These are phyloP conservation scores for Hippocampus guttulatus DNA, from an alignment of 2,113 vertebrate species.

Conservation along the genomic window DNA sequence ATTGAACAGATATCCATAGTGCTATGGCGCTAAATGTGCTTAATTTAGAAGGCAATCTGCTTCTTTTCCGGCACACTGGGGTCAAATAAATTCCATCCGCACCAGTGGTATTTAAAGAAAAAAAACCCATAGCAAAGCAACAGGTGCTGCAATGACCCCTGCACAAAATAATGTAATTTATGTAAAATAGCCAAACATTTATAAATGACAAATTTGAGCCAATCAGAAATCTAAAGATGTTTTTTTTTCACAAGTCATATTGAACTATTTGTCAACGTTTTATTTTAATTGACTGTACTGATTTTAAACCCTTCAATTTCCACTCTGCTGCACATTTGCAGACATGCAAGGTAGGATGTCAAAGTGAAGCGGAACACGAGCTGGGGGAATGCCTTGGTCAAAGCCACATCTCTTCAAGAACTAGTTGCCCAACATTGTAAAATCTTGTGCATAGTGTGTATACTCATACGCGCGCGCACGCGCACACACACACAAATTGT, in stretches of 20 bases:
- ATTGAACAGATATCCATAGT: not conserved
- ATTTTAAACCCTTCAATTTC: too few relatives aligned
- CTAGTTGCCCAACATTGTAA: too few relatives aligned
- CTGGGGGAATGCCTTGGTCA: too few relatives aligned
- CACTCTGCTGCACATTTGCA: too few relatives aligned
- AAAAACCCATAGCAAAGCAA: not conserved
- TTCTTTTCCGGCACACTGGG: not conserved
- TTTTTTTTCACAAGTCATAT: not conserved
- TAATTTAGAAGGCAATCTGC: not conserved
- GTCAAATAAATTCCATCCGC: not conserved
- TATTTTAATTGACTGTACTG: too few relatives aligned
- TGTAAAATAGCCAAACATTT: not conserved
- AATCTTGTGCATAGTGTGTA: too few relatives aligned
- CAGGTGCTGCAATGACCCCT: not conserved
- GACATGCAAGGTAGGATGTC: too few relatives aligned
- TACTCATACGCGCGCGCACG: too few relatives aligned
- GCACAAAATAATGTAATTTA: not conserved
- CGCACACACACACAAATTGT: too few relatives aligned
- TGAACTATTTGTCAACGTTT: too few relatives aligned
- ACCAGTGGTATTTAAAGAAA: not conserved
- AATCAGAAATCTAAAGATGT: not conserved
- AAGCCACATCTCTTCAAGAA: too few relatives aligned
- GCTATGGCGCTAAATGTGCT: not conserved
- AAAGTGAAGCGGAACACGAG: too few relatives aligned
- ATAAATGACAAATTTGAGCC: not conserved